Base-by-base conservation (phyloP, 2,113 vertebrate species). In the Anarrhichthys ocellatus region DNA sequence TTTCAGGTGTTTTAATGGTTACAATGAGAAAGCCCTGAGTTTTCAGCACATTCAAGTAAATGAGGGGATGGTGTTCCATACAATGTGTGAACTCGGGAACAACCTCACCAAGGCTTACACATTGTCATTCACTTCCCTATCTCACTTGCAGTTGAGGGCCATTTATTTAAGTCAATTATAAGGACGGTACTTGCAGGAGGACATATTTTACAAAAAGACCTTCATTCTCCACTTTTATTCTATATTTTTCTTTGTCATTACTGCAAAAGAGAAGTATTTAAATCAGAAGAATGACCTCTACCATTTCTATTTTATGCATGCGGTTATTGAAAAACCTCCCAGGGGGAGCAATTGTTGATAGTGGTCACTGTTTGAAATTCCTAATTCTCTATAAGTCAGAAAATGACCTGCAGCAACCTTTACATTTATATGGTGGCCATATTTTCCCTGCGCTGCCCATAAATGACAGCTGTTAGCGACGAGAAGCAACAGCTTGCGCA, bases 131-230 rank as follows among this genome's bases (percentile, higher is more conserved):
- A 73, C 52, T 73, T 74, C 79, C 18, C 29, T 36, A 50, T 65
- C 79, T 91, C 85, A 86, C 84, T 84, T 71, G 80, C 86, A 76
- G 80, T 56, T 40, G 18, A 67, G 69, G 78, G 64, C n/a, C 79
- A 48, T 86, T 79, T 85, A 50, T 86, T 86, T 87, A 82, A 84
- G 73, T 81, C 59, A 88, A 76, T 88, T 90, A 89, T 80, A 67
- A 74, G 44, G 56, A 71, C 59, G 69, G 73, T 34, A 68, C 69
- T 78, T 70, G 46, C 63, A 59, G 70, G 64, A 81, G 75, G 78
- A 84, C 87, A 80, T 88, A 89, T 87, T 89, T 90, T 76, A 88
- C 40, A 75, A 74, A 72, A 80, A 82, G 44, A 81, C 52, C 34
- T 84, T n/a, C 17, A 20, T 58, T 79, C 54, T 80, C 63, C 27